A percentile compares a stretch with the other conserved stretches of the same genome.
Evolutionary conservation across 2,888 invertebrate species (phyloP).

Genomic region (Caenorhabditis imperialis): DNA sequence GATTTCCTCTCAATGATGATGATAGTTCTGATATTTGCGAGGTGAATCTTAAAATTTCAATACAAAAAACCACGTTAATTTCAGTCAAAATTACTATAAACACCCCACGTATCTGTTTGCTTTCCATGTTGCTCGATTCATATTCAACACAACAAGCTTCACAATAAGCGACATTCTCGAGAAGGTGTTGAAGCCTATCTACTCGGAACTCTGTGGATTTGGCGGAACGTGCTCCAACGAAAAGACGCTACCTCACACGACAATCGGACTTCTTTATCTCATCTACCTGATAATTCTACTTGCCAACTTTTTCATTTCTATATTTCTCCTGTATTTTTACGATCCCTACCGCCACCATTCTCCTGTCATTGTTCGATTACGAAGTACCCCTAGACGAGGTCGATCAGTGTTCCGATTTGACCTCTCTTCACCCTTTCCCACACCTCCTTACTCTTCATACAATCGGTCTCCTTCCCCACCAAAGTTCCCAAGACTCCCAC

Average conservation of each 20-base stretch:
- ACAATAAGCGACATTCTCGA: background rate
- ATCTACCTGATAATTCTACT: conserved; percentile 3
- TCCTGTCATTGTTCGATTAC: conserved; percentile 1
- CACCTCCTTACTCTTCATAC: conserved; percentile 1
- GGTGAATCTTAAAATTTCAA: background rate
- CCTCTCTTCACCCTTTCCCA: background rate
- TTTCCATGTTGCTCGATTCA: conserved; percentile 13
- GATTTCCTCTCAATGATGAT: conserved; percentile 23
- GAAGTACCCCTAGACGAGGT: background rate
- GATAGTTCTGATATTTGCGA: conserved; percentile 6
- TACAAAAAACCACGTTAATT: background rate
- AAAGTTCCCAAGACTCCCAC: conserved; percentile 4
- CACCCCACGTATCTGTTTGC: conserved; percentile 2
- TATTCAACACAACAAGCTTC: conserved; percentile 6
- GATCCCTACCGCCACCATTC: background rate
- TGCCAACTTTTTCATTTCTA: conserved; percentile 12
- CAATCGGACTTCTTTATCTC: conserved; percentile 6
- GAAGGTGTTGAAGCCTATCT: conserved; percentile 8
- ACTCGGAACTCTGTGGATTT: conserved; percentile 10
- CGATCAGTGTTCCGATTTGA: background rate
- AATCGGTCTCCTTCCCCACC: conserved; percentile 28
- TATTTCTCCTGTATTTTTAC: background rate
- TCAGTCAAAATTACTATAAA: conserved; percentile 14
- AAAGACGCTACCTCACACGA: background rate
- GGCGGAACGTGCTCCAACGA: conserved; percentile 8